phyloP scores from a whole-genome alignment of 2,113 vertebrate species.

The Protobothrops flavoviridis region DNA sequence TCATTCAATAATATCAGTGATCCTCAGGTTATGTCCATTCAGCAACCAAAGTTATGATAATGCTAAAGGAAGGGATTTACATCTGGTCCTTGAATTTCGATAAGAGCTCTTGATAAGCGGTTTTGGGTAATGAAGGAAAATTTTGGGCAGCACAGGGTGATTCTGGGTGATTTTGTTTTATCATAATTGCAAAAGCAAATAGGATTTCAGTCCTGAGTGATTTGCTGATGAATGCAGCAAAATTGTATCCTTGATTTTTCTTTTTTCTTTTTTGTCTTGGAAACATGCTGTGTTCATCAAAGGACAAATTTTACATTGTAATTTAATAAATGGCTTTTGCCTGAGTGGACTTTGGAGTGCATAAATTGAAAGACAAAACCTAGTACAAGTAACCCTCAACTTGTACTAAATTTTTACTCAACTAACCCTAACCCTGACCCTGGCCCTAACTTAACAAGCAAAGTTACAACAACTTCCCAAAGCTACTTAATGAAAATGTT shows the following conservation, averaged over 20 bases:
- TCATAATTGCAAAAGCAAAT: not conserved
- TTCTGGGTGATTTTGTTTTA: not conserved
- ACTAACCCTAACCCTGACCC: no score
- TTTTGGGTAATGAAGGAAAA: no score
- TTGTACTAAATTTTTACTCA: no score
- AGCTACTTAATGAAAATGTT: no score
- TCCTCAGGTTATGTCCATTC: no score
- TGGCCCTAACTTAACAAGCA: no score
- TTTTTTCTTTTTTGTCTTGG: not conserved
- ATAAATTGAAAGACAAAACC: slow-evolving; percentile 52
- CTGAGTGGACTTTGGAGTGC: slow-evolving; percentile 38
- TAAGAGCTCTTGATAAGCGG: no score
- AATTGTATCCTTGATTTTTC: not conserved
- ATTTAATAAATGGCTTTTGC: slow-evolving; percentile 38
- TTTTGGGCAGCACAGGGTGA: not conserved
- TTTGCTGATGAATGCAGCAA: not conserved
- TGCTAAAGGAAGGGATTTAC: no score
- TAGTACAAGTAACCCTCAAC: slow-evolving; percentile 35
- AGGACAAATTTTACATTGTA: slow-evolving; percentile 27
- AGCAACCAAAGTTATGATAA: no score
- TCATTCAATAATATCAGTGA: no score
- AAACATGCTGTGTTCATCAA: slow-evolving; percentile 23
- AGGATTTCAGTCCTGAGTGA: slow-evolving; percentile 9
- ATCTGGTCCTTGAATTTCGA: no score
- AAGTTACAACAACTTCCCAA: no score